Conservation (phyloP, 2,888 invertebrate genomes). For the Heliconius ethilla region DNA sequence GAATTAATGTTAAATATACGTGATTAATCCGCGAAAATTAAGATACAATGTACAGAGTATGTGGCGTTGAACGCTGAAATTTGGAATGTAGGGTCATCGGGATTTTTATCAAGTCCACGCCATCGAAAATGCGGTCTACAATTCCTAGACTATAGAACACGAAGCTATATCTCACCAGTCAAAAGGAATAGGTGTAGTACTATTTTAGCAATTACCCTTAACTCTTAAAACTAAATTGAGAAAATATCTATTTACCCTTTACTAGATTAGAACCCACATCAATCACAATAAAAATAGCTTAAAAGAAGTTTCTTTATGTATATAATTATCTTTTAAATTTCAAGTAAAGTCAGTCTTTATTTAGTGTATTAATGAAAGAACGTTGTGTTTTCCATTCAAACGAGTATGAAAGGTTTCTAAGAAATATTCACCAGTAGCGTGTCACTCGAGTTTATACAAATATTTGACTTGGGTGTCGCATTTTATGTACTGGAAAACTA, state of each 20-base stretch:
- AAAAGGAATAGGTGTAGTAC: too few species aligned
- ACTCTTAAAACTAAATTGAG: background rate
- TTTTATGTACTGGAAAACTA: background rate
- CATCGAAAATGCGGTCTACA: too few species aligned
- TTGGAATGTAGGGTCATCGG: too few species aligned
- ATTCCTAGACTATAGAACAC: too few species aligned
- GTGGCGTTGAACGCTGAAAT: too few species aligned
- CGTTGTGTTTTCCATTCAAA: slow-evolving; percentile 12
- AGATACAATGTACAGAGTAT: too few species aligned
- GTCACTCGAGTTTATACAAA: slow-evolving; percentile 18
- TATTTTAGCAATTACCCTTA: too few species aligned
- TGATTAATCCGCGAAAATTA: too few species aligned
- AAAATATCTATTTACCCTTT: background rate
- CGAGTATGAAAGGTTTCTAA: slow-evolving; percentile 14
- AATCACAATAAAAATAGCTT: background rate
- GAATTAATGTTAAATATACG: too few species aligned
- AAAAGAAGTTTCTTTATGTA: background rate
- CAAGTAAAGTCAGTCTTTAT: slow-evolving; percentile 6
- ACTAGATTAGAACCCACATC: background rate
- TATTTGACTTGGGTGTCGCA: slow-evolving; percentile 20
- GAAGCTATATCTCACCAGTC: too few species aligned
- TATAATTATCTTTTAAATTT: background rate
- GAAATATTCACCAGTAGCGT: slow-evolving; percentile 21
- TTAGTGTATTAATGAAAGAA: background rate
- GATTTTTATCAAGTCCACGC: too few species aligned